phyloP scores from a whole-genome alignment of 2,113 vertebrate genomes.

The Oreochromis aureus region DNA sequence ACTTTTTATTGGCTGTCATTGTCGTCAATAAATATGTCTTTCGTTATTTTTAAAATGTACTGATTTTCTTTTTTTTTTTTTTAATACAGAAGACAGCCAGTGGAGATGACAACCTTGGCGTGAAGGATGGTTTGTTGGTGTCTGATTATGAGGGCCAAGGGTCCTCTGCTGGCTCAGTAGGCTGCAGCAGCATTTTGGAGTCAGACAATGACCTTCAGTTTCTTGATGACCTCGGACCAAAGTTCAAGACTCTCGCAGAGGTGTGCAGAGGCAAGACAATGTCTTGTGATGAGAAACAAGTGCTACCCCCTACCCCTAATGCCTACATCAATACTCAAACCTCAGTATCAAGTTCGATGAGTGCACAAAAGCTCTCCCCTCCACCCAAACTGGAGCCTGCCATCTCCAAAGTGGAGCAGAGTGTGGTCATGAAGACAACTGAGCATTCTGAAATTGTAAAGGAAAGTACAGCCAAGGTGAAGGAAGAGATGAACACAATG shows the following conservation, averaged over 20 bases:
- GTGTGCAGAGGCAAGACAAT: slow-evolving; percentile 79
- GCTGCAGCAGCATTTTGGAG: slow-evolving; percentile 84
- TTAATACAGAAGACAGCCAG: slow-evolving; percentile 72
- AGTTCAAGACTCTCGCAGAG: slow-evolving; percentile 87
- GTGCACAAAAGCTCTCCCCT: background rate
- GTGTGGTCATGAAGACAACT: slow-evolving; percentile 10
- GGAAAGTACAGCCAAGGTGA: background rate
- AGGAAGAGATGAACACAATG: background rate
- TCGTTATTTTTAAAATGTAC: background rate
- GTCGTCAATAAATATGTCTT: background rate
- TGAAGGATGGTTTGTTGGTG: slow-evolving; percentile 74
- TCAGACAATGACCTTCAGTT: slow-evolving; percentile 78
- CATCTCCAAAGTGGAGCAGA: background rate
- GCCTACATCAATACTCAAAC: background rate
- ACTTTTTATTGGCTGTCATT: background rate
- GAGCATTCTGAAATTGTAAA: background rate
- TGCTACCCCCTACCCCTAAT: background rate
- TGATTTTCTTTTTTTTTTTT: background rate
- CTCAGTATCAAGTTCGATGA: background rate
- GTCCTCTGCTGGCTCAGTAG: slow-evolving; percentile 79
- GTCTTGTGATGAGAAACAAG: background rate
- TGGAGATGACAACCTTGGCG: slow-evolving; percentile 57
- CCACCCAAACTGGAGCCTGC: background rate
- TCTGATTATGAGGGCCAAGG: slow-evolving; percentile 80
- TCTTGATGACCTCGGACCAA: slow-evolving; percentile 81